These are phyloP conservation scores for Amiota minor DNA, from an alignment of 2,888 invertebrate species.

Conservation along the genomic window DNA sequence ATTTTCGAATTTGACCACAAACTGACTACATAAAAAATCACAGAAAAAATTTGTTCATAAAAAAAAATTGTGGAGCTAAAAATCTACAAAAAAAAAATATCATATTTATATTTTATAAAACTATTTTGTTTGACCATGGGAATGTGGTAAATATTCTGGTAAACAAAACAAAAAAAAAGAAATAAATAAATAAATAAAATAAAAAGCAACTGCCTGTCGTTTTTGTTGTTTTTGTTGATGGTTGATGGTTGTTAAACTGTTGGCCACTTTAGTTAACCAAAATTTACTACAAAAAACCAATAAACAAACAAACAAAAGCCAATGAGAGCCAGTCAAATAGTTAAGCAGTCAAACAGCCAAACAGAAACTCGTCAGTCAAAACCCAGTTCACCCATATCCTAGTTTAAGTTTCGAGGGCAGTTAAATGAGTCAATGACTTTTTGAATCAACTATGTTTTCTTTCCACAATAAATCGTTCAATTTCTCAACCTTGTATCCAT, in stretches of 20 bases:
- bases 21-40: too few relatives aligned
- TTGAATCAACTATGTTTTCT: too few relatives aligned
- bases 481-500: too few relatives aligned
- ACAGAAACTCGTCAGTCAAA: too few relatives aligned
- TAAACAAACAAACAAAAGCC: slow-evolving; percentile 35
- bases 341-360: too few relatives aligned
- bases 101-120: slow-evolving; percentile 27
- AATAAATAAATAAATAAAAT: slow-evolving; percentile 13
- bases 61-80: background rate
- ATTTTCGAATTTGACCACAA: too few relatives aligned
- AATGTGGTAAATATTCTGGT: slow-evolving; percentile 57
- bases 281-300: slow-evolving; percentile 60
- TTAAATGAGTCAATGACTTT: too few relatives aligned
- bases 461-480: too few relatives aligned
- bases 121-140: slow-evolving; percentile 47
- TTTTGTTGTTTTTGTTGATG: slow-evolving; percentile 35
- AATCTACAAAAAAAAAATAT: background rate
- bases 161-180: slow-evolving; percentile 45
- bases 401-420: too few relatives aligned
- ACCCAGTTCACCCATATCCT: too few relatives aligned
- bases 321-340: background rate
- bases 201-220: background rate
- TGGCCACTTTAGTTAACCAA: slow-evolving; percentile 68
- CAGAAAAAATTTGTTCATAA: too few relatives aligned
- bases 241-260: slow-evolving; percentile 54